A percentile compares a stretch with the other conserved stretches of the same genome.
Conservation (phyloP, 2,888 invertebrate species). For the Odiellus spinosus region DNA sequence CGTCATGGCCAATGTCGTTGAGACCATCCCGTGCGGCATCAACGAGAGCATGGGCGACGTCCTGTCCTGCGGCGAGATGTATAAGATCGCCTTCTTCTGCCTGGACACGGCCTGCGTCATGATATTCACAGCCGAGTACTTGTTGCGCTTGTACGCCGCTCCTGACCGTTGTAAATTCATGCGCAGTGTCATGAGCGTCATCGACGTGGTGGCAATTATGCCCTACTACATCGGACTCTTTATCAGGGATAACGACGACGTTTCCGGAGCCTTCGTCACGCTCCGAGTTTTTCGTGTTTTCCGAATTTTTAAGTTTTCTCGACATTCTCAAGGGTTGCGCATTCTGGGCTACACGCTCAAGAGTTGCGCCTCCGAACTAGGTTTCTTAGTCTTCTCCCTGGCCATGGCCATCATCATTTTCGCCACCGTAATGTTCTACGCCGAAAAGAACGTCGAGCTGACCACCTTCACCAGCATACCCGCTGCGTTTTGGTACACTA, state of each 20-base stretch:
- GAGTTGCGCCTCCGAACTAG: conserved; percentile 95
- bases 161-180: conserved; percentile 95
- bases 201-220: conserved; percentile 97
- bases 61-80: conserved; percentile 88
- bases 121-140: conserved; percentile 98
- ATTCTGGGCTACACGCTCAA: conserved; percentile 98
- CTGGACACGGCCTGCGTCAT: conserved; percentile 99
- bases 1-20: conserved; percentile 97
- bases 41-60: conserved; percentile 28
- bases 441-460: conserved; percentile 93
- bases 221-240: conserved; percentile 98
- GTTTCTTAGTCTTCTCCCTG: conserved; percentile 96
- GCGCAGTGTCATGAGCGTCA: conserved; percentile 96
- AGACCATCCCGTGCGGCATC: conserved; percentile 86
- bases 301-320: conserved; percentile 99
- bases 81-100: conserved; percentile 97
- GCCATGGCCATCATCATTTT: conserved; percentile 99
- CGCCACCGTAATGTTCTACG: conserved; percentile 99
- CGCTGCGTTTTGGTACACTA: conserved; percentile 99
- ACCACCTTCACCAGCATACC: conserved; percentile 99
- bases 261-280: conserved; percentile 97
- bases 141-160: conserved; percentile 84
- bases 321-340: conserved; percentile 94
- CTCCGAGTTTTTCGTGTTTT: conserved; percentile 97
- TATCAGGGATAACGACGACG: conserved; percentile 94